Evolutionary conservation across 2,888 invertebrate species (phyloP), one percentile per base, ranked within the genome.

Genomic region (Mechanitis mazaeus): DNA sequence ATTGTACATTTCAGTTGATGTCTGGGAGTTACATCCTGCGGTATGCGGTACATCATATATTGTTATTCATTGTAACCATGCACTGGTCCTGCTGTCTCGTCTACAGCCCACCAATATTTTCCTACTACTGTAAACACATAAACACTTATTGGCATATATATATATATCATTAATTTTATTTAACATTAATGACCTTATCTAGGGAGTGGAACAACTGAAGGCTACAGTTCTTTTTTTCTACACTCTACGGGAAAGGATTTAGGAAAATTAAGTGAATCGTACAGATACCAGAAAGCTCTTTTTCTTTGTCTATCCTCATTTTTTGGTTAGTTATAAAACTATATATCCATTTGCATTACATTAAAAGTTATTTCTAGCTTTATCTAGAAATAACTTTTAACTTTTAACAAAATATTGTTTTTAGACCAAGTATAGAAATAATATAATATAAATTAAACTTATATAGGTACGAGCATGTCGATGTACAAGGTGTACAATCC

Each of bases 1-100:
- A 3, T 50, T 50, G 3, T 50, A 20, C 20, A 1, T 31, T 50
- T 55, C 71, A 84, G 84, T 65, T 74, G 3, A 74, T 80, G 59
- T 76, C 74, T 1, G 58, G 63, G 2, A 78, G 78, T 2, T 79
- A 77, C 71, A 72, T 82, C 38, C 71, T 72, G 63, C 75, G 73
- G 60, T 77, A 78, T 0, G 33, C 71, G 5, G 64, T 75, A 6
- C 72, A 70, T 2, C 73, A 78, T 61, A 7, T 57, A 0, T 33
- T 75, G 2, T 55, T 81, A 33, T 78, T 82, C 63, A 2, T 71
- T 2, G 58, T 83, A 11, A 72, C 77, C 0, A 68, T 73, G 12
- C 84, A 85, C 67, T 78, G 75, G 75, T 75, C 78, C 67, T 72
- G 73, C 65, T 84, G 83, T 63, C 58, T 79, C 55, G 69, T 80